Conservation (phyloP, 2,113 vertebrate species). For the Lophochroa leadbeateri region DNA sequence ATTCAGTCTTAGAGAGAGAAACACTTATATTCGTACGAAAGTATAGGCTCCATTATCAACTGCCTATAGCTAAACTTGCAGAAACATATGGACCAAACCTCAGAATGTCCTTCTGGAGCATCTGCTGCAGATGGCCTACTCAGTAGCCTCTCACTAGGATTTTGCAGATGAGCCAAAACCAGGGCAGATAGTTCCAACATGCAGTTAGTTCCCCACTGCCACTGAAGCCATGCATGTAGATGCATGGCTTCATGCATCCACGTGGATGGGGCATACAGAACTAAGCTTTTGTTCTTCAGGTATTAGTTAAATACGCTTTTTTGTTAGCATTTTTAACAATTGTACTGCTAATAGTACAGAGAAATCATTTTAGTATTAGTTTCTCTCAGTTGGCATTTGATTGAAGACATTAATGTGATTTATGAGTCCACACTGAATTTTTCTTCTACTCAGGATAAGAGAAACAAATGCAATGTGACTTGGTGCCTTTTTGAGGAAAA, state of each 20-base stretch:
- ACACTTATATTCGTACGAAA: background rate
- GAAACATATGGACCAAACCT: background rate
- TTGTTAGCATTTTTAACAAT: background rate
- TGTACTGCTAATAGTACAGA: background rate
- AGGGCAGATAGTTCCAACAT: background rate
- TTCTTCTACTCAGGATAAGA: background rate
- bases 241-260: background rate
- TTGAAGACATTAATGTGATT: background rate
- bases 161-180: background rate
- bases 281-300: background rate
- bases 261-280: background rate
- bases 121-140: background rate
- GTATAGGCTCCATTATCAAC: background rate
- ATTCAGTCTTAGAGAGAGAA: background rate
- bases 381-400: background rate
- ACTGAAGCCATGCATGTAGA: fast-evolving
- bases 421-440: background rate
- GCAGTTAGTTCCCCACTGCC: background rate
- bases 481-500: background rate
- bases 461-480: background rate
- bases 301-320: background rate
- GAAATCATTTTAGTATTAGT: background rate
- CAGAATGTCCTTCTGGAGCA: background rate
- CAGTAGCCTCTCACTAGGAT: background rate
- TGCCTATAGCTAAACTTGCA: background rate